Evolutionary conservation across 1,140 invertebrate genomes (phyloP), one percentile per base, ranked within the genome.

Genomic region (Drosophila ananassae): DNA sequence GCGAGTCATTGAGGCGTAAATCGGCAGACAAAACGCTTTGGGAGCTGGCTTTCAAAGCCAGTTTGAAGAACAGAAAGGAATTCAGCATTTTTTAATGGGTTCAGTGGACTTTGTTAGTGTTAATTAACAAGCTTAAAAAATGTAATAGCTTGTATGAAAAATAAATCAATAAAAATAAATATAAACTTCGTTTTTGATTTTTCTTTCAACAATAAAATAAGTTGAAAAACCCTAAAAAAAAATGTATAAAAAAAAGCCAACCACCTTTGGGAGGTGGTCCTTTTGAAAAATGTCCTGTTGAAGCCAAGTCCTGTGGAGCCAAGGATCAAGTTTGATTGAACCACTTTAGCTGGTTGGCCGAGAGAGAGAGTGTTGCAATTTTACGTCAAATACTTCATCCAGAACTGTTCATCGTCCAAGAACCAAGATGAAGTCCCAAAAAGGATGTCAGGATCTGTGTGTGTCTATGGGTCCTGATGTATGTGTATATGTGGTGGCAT

Each of bases 1-100:
- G 30, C 17, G 0, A 62, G 46, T 72, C 77, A 59, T 32, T 77
- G 77, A 66, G 60, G 78, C 67, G 66, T 72, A 17, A 80, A 80
- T 66, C 57, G 55, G 52, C 76, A 68, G 69, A 79, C 69, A 72
- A 67, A 68, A 66, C 47, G 39, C 66, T 68, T 55, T 9, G 30
- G 17, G 47, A 68, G 47, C 46, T 55, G 50, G 46, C n/a, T 39
- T 13, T 28, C 46, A 54, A 48, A n/a, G 9, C 37, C 3, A 30
- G 37, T 17, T 17, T 17, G 17, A 17, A 17, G 17, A 62, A 53
- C n/a, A n/a, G n/a, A n/a, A n/a, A n/a, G 7, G 28, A 52, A 63
- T 53, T 39, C 60, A 62, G 61, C 25, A 22, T 32, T 44, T 44
- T 52, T 53, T 28, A 21, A 12, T 17, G 37, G 21, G 5, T 28